Conservation (phyloP, 2,888 invertebrate species). For the Cyrtodaria siliqua region DNA sequence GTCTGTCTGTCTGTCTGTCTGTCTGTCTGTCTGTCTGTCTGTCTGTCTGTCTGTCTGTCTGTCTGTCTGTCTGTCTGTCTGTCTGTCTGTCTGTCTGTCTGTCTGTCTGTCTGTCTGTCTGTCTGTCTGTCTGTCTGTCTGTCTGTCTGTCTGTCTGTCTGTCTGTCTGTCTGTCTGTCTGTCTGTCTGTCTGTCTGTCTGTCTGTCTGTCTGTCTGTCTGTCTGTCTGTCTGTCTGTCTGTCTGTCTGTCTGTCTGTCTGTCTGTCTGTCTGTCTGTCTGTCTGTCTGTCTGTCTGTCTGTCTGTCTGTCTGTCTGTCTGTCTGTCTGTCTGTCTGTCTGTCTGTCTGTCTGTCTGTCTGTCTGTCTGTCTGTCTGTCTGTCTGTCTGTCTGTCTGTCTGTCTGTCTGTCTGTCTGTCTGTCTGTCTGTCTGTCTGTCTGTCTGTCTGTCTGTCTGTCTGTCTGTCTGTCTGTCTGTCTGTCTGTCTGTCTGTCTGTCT, state of each 20-base stretch:
- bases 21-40: background rate
- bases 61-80: conserved; percentile 3
- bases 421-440: conserved; percentile 1
- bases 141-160: background rate
- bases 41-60: background rate
- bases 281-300: background rate
- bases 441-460: background rate
- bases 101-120: conserved; percentile 5
- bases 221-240: conserved; percentile 10
- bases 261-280: background rate
- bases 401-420: background rate
- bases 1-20: background rate
- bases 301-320: background rate
- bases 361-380: background rate
- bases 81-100: conserved; percentile 5
- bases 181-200: background rate
- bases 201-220: conserved; percentile 2
- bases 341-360: background rate
- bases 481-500: background rate
- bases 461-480: conserved; percentile 1
- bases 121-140: background rate
- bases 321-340: background rate
- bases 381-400: background rate
- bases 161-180: conserved; percentile 9
- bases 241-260: conserved; percentile 2